Evolutionary conservation across 2,888 invertebrate species (phyloP).

Genomic region (Scaptomyza parva): DNA sequence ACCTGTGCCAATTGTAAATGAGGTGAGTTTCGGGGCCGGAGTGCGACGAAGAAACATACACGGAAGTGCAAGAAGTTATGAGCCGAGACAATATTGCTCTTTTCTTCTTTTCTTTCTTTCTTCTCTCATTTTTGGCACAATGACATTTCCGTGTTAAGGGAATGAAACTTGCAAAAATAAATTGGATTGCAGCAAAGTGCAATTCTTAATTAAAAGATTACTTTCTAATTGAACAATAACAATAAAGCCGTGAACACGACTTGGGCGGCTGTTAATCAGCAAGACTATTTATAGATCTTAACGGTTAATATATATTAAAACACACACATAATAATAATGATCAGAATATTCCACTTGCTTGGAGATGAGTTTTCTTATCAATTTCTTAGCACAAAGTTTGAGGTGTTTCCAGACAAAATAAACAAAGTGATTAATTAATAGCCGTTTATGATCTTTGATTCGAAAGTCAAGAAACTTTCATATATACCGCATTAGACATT

Average conservation of each 20-base stretch:
- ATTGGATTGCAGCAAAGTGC: slow-evolving; percentile 34
- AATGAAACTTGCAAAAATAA: slow-evolving; percentile 3
- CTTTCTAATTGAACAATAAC: slow-evolving; percentile 56
- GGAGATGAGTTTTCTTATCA: slow-evolving; percentile 47
- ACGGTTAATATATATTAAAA: slow-evolving; percentile 40
- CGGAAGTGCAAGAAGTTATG: slow-evolving; percentile 20
- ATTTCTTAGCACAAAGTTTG: slow-evolving; percentile 23
- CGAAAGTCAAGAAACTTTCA: slow-evolving; percentile 7
- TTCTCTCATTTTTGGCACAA: slow-evolving; percentile 45
- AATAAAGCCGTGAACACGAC: slow-evolving; percentile 48
- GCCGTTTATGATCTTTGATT: slow-evolving; percentile 26
- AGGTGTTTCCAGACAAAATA: slow-evolving; percentile 32
- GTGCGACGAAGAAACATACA: slow-evolving; percentile 1
- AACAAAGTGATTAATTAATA: slow-evolving; percentile 48
- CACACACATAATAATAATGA: slow-evolving; percentile 10
- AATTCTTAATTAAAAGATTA: slow-evolving; percentile 58
- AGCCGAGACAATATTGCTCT: slow-evolving; percentile 8
- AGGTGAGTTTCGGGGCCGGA: slow-evolving; percentile 71
- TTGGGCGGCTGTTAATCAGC: slow-evolving; percentile 63
- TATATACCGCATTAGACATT: background rate
- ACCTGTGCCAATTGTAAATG: slow-evolving; percentile 83
- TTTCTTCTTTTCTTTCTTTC: background rate
- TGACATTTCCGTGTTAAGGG: slow-evolving; percentile 37
- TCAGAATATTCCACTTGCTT: slow-evolving; percentile 56
- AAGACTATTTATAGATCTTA: slow-evolving; percentile 55